Percentiles rank a stretch among this genome's conserved stretches.
Conservation (phyloP, 2,797 vertebrate genomes). For the Aulostomus chinensis region DNA sequence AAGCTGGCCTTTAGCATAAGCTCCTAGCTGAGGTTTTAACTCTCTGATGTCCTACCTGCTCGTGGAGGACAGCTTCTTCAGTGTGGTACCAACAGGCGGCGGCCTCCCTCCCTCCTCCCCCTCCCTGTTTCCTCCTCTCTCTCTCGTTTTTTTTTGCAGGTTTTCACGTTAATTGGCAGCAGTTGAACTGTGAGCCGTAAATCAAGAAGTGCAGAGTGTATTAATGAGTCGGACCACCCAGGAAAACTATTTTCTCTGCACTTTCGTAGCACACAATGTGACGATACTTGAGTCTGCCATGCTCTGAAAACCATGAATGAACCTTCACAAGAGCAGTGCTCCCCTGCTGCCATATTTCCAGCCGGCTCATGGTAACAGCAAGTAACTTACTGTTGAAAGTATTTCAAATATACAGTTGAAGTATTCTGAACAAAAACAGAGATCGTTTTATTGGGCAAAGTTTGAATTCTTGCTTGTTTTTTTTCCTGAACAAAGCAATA, state of each 20-base stretch:
- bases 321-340: conserved; percentile 74
- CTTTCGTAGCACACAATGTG: conserved; percentile 72
- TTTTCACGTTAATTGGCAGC: conserved; percentile 81
- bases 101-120: conserved; percentile 25
- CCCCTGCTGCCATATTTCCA: conserved; percentile 58
- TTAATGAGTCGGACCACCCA: conserved; percentile 84
- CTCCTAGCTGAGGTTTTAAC: too few species aligned
- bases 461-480: conserved; percentile 4
- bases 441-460: conserved; percentile 19
- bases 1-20: too few species aligned
- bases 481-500: neutral
- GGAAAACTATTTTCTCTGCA: conserved; percentile 70
- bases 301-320: conserved; percentile 75
- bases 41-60: conserved; percentile 70
- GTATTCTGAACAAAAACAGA: conserved; percentile 43
- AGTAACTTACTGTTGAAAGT: conserved; percentile 57
- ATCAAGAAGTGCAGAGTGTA: conserved; percentile 83
- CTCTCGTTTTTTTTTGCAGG: conserved; percentile 18
- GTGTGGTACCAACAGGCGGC: conserved; percentile 28
- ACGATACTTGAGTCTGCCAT: conserved; percentile 74
- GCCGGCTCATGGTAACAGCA: conserved; percentile 50
- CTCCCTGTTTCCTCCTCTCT: conserved; percentile 3
- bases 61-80: conserved; percentile 46
- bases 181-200: conserved; percentile 85
- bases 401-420: conserved; percentile 29